These are phyloP conservation scores for Drosophila setifemur DNA, from an alignment of 1,140 invertebrate species.

Conservation along the genomic window DNA sequence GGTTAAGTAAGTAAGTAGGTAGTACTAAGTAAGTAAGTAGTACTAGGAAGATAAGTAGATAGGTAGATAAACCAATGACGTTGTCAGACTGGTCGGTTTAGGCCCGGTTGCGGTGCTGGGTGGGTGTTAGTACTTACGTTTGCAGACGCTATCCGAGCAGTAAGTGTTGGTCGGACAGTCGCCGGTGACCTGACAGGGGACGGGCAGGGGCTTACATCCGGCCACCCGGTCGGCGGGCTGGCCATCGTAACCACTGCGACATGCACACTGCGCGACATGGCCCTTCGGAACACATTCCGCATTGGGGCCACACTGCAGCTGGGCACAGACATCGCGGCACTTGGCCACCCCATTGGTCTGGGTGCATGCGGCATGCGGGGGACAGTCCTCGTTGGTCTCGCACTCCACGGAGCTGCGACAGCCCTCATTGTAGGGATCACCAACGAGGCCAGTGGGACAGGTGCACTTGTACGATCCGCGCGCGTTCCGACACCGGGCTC, in stretches of 20 bases:
- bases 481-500: constrained; percentile 91
- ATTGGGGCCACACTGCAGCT: constrained; percentile 89
- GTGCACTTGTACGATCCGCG: constrained; percentile 91
- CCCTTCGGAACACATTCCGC: constrained; percentile 90
- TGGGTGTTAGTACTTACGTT: constrained; percentile 86
- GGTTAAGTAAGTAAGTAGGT: constrained; percentile 45
- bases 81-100: constrained; percentile 50
- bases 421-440: constrained; percentile 91
- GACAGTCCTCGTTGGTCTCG: constrained; percentile 89
- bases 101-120: constrained; percentile 13
- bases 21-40: constrained; percentile 17
- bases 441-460: constrained; percentile 90
- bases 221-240: constrained; percentile 87
- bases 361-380: constrained; percentile 88
- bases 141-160: constrained; percentile 91
- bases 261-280: constrained; percentile 90
- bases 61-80: constrained; percentile 39
- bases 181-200: constrained; percentile 86
- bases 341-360: constrained; percentile 87
- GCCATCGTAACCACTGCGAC: constrained; percentile 89
- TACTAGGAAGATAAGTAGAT: neutral
- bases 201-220: constrained; percentile 90
- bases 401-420: constrained; percentile 91
- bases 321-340: constrained; percentile 91
- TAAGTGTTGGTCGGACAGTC: constrained; percentile 91